Evolutionary conservation across 2,888 invertebrate species (phyloP).

Genomic region (Orthonevra nobilis): DNA sequence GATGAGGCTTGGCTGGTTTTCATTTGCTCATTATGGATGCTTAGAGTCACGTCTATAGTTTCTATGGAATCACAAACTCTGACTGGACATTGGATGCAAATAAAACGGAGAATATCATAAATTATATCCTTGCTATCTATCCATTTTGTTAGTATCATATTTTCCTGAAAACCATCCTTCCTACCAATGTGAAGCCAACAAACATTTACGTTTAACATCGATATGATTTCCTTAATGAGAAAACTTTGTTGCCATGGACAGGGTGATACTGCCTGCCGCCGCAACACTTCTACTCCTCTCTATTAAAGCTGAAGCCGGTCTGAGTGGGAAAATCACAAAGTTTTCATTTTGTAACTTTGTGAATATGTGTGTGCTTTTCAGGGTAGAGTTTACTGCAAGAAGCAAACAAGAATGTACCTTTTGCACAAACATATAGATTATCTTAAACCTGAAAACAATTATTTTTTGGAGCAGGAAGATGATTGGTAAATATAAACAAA

Average conservation of each 20-base stretch:
- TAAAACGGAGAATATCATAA: conserved; percentile 31
- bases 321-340: conserved; percentile 24
- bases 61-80: conserved; percentile 13
- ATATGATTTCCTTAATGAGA: conserved; percentile 67
- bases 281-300: too few relatives aligned
- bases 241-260: conserved; percentile 61
- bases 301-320: too few relatives aligned
- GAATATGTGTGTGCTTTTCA: too few relatives aligned
- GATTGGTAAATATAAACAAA: too few relatives aligned
- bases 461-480: too few relatives aligned
- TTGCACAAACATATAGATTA: too few relatives aligned
- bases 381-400: too few relatives aligned
- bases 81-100: conserved; percentile 30
- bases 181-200: conserved; percentile 20
- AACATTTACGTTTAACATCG: conserved; percentile 59
- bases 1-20: conserved; percentile 56
- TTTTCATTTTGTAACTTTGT: conserved; percentile 8
- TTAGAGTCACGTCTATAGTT: conserved; percentile 5
- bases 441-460: too few relatives aligned
- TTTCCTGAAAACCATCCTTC: too few relatives aligned
- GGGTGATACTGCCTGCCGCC: too few relatives aligned
- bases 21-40: conserved; percentile 48
- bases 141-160: not conserved
- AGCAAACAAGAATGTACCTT: too few relatives aligned
- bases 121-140: not conserved